These are phyloP conservation scores for Gymnopithys bicolor DNA, from an alignment of 2,797 vertebrate genomes.

Conservation along the genomic window DNA sequence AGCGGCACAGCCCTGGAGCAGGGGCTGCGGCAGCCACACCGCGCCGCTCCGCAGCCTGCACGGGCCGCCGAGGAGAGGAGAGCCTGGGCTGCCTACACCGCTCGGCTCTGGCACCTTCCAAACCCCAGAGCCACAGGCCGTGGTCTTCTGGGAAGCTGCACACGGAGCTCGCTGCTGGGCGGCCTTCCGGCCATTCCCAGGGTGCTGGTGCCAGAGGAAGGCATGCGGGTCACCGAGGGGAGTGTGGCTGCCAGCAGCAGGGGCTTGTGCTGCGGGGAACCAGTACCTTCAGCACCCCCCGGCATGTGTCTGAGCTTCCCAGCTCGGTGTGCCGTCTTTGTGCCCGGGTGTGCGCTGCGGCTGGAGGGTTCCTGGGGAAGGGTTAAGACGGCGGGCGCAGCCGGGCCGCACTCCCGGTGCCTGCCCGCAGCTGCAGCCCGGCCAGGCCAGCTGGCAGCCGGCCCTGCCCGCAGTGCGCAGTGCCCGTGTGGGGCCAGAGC, in stretches of 20 bases:
- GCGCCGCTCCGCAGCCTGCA: accelerated
- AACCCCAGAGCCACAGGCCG: not conserved
- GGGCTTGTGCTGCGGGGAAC: not conserved
- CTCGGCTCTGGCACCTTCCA: not conserved
- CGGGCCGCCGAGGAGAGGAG: not conserved
- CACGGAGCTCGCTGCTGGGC: not conserved
- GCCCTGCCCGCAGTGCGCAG: not conserved
- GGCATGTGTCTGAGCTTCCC: not conserved
- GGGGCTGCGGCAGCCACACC: accelerated
- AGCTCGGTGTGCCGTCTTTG: not conserved
- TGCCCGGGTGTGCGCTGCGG: not conserved
- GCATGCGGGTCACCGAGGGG: not conserved
- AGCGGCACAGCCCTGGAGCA: accelerated
- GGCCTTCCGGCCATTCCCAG: not conserved
- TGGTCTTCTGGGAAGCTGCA: not conserved
- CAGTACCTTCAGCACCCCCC: not conserved
- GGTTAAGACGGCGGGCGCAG: not conserved
- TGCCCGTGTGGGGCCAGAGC: not conserved
- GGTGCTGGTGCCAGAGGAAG: not conserved
- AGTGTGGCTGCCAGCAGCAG: not conserved
- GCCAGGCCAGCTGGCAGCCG: not conserved
- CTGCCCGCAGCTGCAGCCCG: not conserved
- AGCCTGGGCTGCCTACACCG: not conserved
- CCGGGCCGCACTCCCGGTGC: not conserved
- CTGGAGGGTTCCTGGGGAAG: not conserved